Base-by-base conservation (phyloP, 2,113 vertebrate genomes). In the Lagenorhynchus albirostris region DNA sequence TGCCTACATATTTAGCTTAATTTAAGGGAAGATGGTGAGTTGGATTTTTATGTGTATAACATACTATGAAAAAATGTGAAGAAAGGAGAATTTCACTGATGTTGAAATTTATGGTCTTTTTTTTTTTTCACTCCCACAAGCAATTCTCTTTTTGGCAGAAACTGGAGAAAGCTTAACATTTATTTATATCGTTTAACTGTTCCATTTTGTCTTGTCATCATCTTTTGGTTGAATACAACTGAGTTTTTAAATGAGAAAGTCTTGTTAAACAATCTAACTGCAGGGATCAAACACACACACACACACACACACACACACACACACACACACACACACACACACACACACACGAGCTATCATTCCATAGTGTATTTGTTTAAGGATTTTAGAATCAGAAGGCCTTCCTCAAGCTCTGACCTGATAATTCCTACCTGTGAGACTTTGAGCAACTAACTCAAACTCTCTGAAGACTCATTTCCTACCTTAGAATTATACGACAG, bases 61-160 rank as follows among this genome's bases (percentile, higher is more conserved):
- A n/a, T 77, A 62, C 88, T 58, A 80, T 73, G 18, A 80, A 93
- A 94, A 95, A 50, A 53, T 58, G 23, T 89, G 70, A 83, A 60
- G 62, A 97, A 65, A 94, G 55, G 55, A 94, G 21, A 87, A 91
- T 82, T 95, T 92, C 20, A 94, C 47, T 90, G 15, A 62, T 13
- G 41, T 38, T 80, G 50, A 80, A 80, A 58, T 80, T 55, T 8
- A 36, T 58, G 76, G 10, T 1, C 14, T 91, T 91, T 74, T n/a
- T 21, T 91, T 80, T n/a, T 31, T 14, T 11, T 6, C 3, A 65
- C 38, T 77, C 63, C 44, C n/a, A 94, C 12, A 85, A 88, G 4
- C 41, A 95, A 26, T 95, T 80, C 29, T 87, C 63, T 95, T 97
- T 94, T 94, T 77, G 47, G 55, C 50, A 95, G 17, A 74, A 80